phyloP scores from a whole-genome alignment of 2,797 vertebrate genomes.

The Coranthus polyacanthus region DNA sequence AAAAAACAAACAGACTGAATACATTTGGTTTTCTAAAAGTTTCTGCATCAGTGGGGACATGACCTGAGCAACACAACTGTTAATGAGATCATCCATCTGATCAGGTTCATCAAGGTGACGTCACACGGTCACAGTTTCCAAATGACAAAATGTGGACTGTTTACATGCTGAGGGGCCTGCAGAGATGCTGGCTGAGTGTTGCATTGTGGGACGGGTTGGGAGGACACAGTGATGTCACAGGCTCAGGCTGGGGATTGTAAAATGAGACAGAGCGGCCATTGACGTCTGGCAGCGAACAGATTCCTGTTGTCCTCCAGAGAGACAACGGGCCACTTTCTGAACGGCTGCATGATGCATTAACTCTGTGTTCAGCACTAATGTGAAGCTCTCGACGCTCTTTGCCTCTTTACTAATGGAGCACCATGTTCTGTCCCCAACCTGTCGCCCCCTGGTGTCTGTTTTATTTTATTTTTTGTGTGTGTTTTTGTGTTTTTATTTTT shows the following conservation, averaged over 20 bases:
- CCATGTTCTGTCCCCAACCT: conserved; percentile 82
- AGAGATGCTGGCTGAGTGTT: conserved; percentile 36
- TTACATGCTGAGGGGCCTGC: not conserved
- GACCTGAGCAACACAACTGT: conserved; percentile 5
- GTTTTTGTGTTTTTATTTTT: conserved; percentile 55
- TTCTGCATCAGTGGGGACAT: conserved; percentile 39
- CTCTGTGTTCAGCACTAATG: conserved; percentile 83
- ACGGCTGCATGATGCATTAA: conserved; percentile 83
- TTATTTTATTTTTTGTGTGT: conserved; percentile 38
- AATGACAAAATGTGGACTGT: conserved; percentile 39
- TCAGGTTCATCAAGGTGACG: conserved; percentile 19
- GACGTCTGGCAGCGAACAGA: conserved; percentile 59
- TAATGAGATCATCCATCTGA: conserved; percentile 18
- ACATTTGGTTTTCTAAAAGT: not conserved
- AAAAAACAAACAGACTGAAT: not conserved
- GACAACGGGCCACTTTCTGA: conserved; percentile 57
- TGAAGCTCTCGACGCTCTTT: conserved; percentile 72
- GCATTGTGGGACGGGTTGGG: conserved; percentile 54
- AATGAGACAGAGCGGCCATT: conserved; percentile 58
- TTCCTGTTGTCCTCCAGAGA: conserved; percentile 55
- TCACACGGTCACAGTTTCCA: conserved; percentile 8
- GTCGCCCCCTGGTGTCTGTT: conserved; percentile 77
- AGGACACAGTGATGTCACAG: conserved; percentile 61
- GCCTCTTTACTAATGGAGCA: conserved; percentile 83
- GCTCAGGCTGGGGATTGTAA: conserved; percentile 32